phyloP scores from a whole-genome alignment of 2,888 invertebrate genomes.

The Steromphala cineraria region DNA sequence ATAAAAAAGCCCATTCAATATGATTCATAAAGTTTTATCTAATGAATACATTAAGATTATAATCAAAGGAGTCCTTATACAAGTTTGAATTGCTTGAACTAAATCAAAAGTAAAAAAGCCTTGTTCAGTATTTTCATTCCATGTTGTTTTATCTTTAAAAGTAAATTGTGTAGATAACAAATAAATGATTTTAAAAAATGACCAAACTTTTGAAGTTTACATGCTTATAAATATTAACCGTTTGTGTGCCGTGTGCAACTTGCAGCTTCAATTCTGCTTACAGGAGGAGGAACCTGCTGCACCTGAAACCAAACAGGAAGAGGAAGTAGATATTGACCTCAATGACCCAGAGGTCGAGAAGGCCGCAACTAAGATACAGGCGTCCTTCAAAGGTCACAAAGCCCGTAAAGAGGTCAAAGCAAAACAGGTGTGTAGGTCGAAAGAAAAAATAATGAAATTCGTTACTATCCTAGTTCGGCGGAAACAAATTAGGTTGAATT shows the following conservation, averaged over 20 bases:
- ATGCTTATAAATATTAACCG: not conserved
- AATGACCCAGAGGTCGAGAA: slow-evolving; percentile 67
- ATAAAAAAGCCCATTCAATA: no score
- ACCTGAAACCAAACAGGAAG: slow-evolving; percentile 29
- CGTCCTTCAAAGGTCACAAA: slow-evolving; percentile 65
- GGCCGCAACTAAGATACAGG: slow-evolving; percentile 72
- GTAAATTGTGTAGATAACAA: not conserved
- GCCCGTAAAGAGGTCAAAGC: slow-evolving; percentile 52
- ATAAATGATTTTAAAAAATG: not conserved
- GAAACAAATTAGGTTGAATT: no score
- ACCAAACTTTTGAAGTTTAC: not conserved
- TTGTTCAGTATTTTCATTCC: no score
- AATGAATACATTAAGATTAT: no score
- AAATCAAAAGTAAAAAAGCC: no score
- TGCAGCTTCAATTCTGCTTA: slow-evolving; percentile 46
- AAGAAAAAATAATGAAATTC: not conserved
- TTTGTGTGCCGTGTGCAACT: not conserved
- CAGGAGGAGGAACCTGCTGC: slow-evolving; percentile 59
- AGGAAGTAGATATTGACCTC: slow-evolving; percentile 61
- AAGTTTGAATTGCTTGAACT: no score
- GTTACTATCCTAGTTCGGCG: not conserved
- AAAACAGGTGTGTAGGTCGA: slow-evolving; percentile 32
- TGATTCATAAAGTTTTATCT: no score
- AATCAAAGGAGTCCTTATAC: no score
- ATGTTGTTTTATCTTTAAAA: no score